phyloP scores from a whole-genome alignment of 2,888 invertebrate genomes.

The Diploptera punctata region DNA sequence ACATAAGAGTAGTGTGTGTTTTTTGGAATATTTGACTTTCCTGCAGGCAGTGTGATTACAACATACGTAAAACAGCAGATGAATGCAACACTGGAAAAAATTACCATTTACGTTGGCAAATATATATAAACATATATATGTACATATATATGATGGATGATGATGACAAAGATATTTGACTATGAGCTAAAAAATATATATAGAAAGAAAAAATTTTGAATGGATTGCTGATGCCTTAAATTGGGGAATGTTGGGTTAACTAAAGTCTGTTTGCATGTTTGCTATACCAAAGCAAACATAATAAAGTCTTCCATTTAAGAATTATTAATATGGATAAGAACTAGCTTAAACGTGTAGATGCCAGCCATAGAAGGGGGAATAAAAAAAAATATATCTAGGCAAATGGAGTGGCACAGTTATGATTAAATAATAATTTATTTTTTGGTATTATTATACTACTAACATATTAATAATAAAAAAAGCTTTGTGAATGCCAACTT shows the following conservation, averaged over 20 bases:
- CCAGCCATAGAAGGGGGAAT: conserved; percentile 37
- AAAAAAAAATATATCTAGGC: conserved; percentile 36
- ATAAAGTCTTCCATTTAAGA: conserved; percentile 43
- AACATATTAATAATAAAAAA: conserved; percentile 39
- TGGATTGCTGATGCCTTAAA: conserved; percentile 42
- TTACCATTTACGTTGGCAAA: not conserved
- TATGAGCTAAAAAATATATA: conserved; percentile 6
- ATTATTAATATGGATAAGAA: conserved; percentile 39
- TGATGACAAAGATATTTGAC: not conserved
- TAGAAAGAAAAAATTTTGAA: conserved; percentile 8
- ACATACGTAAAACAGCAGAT: conserved; percentile 21
- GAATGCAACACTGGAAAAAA: not conserved
- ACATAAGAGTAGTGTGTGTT: conserved; percentile 33
- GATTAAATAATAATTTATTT: conserved; percentile 43
- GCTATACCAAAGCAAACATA: conserved; percentile 40
- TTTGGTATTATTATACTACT: conserved; percentile 43
- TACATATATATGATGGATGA: not conserved
- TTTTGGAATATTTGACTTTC: conserved; percentile 28
- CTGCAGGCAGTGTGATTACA: conserved; percentile 15
- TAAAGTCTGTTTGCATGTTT: conserved; percentile 42
- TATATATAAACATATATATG: too few relatives aligned
- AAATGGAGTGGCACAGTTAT: conserved; percentile 39
- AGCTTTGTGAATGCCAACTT: conserved; percentile 40
- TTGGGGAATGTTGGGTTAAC: conserved; percentile 41
- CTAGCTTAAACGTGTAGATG: conserved; percentile 38